phyloP scores from a whole-genome alignment of 2,113 vertebrate genomes.

The Psilopsiagon aymara region DNA sequence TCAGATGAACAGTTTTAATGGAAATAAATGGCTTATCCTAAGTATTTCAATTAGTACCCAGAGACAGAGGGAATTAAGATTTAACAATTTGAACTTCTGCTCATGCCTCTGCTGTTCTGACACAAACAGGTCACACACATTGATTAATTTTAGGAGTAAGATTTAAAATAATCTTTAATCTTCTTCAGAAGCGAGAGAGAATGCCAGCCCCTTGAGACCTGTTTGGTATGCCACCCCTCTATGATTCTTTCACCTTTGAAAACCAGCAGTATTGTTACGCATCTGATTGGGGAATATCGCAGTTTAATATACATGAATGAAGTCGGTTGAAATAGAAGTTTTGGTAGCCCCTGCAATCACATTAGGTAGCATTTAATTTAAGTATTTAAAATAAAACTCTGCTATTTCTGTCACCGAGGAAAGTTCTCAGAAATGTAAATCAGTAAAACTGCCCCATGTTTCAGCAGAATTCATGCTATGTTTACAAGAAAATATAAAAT shows the following conservation, averaged over 20 bases:
- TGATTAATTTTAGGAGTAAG: background rate
- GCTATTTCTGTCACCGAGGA: background rate
- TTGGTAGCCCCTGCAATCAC: background rate
- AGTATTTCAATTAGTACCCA: background rate
- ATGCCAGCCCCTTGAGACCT: background rate
- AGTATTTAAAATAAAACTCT: background rate
- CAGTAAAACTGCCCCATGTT: background rate
- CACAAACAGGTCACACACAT: background rate
- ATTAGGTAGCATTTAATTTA: background rate
- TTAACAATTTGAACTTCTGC: background rate
- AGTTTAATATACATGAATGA: background rate
- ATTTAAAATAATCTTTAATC: background rate
- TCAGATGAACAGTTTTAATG: background rate
- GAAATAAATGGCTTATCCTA: background rate
- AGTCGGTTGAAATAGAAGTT: background rate
- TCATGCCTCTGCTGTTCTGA: background rate
- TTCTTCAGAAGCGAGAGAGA: background rate
- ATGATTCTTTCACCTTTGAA: background rate
- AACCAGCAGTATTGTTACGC: background rate
- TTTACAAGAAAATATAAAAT: slow-evolving; percentile 11
- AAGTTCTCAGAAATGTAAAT: slow-evolving; percentile 26
- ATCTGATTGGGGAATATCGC: background rate
- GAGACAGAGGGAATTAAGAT: background rate
- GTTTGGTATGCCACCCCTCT: background rate
- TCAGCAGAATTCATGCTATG: background rate